phyloP scores from a whole-genome alignment of 2,888 invertebrate species.

The Philhelius pedissequus region DNA sequence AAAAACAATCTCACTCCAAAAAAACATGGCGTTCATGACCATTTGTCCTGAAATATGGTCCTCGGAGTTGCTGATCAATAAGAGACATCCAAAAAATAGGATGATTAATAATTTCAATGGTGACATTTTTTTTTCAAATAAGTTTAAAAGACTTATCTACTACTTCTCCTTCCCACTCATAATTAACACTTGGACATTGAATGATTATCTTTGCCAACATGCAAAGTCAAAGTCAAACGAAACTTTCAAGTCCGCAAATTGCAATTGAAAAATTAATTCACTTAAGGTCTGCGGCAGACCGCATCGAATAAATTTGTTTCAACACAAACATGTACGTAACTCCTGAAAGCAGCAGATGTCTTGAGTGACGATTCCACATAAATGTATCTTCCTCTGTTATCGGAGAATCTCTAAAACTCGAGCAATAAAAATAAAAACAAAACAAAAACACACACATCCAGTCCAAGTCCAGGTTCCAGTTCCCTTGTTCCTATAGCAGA shows the following conservation, averaged over 20 bases:
- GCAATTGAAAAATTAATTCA: conserved; percentile 47
- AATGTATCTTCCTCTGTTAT: conserved; percentile 19
- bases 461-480: background rate
- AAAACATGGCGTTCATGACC: too few species aligned
- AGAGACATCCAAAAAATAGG: too few species aligned
- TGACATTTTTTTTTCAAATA: too few species aligned
- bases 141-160: too few species aligned
- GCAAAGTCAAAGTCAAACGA: conserved; percentile 27
- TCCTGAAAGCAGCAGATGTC: conserved; percentile 47
- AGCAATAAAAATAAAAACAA: conserved; percentile 4
- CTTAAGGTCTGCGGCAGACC: conserved; percentile 50
- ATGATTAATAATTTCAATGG: too few species aligned
- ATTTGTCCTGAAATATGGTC: too few species aligned
- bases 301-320: conserved; percentile 46
- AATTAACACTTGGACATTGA: background rate
- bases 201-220: background rate
- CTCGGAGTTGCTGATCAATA: too few species aligned
- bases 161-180: background rate
- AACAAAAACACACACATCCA: background rate
- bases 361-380: background rate
- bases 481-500: background rate
- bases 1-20: too few species aligned
- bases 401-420: conserved; percentile 33
- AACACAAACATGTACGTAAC: background rate
- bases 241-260: conserved; percentile 32